Evolutionary conservation across 2,888 invertebrate species (phyloP).

Genomic region (Dynastes maya): DNA sequence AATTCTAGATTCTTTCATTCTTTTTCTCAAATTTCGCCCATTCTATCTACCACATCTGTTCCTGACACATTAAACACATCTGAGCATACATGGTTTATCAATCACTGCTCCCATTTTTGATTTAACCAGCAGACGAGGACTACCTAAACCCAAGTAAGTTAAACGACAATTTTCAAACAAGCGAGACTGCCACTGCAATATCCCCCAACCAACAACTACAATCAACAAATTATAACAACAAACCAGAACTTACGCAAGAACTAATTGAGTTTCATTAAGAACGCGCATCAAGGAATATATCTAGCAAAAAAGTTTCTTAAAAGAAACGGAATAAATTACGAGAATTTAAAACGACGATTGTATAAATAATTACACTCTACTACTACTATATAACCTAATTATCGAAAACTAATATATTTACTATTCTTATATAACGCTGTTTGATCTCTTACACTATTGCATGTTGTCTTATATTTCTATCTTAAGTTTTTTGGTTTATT

Average conservation of each 20-base stretch:
- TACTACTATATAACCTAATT: slow-evolving; percentile 2
- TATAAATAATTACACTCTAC: neutral
- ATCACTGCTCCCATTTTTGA: slow-evolving; percentile 60
- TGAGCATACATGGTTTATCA: slow-evolving; percentile 53
- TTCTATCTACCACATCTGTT: neutral
- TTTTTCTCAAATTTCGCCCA: slow-evolving; percentile 48
- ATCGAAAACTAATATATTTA: slow-evolving; percentile 1
- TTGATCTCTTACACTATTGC: slow-evolving; percentile 18
- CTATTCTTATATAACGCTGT: slow-evolving; percentile 21
- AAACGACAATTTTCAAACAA: slow-evolving; percentile 23
- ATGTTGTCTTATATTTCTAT: neutral
- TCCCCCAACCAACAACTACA: slow-evolving; percentile 21
- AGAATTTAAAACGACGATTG: neutral
- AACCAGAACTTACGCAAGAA: neutral
- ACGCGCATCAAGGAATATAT: neutral
- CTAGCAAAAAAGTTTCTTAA: neutral
- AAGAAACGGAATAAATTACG: neutral
- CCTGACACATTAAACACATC: slow-evolving; percentile 25
- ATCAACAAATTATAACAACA: neutral
- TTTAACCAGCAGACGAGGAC: slow-evolving; percentile 68
- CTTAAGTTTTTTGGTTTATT: neutral
- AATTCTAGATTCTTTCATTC: slow-evolving; percentile 49
- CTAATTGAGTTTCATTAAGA: neutral
- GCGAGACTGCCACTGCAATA: slow-evolving; percentile 9
- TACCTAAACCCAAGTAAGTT: slow-evolving; percentile 68